These are phyloP conservation scores for Rhagonycha lutea DNA, from an alignment of 2,888 invertebrate genomes.

Conservation along the genomic window DNA sequence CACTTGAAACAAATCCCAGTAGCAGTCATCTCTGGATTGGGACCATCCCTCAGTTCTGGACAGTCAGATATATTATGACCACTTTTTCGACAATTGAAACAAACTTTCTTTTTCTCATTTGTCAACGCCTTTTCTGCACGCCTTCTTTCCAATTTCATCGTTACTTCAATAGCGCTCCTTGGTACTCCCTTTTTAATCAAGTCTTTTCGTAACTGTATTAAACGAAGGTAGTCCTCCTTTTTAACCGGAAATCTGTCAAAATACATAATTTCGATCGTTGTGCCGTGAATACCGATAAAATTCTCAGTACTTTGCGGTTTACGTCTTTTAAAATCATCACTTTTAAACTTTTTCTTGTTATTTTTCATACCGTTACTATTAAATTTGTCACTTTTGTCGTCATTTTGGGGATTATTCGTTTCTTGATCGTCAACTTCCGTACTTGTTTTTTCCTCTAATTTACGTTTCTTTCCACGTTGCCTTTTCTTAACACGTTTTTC, in stretches of 20 bases:
- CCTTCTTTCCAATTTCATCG: constrained; percentile 71
- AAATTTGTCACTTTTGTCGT: neutral
- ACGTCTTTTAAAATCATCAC: constrained; percentile 41
- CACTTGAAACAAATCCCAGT: constrained; percentile 86
- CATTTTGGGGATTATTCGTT: neutral
- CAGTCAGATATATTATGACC: constrained; percentile 84
- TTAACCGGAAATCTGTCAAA: constrained; percentile 73
- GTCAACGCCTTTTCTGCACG: constrained; percentile 74
- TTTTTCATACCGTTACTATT: too few species aligned
- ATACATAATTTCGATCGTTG: constrained; percentile 63
- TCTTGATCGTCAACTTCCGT: too few species aligned
- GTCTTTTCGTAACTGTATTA: constrained; percentile 64
- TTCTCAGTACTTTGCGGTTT: constrained; percentile 53
- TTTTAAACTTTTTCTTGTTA: neutral
- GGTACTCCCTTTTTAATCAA: constrained; percentile 72
- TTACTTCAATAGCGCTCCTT: constrained; percentile 67
- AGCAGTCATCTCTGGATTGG: constrained; percentile 54
- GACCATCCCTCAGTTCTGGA: constrained; percentile 67
- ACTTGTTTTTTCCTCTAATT: neutral
- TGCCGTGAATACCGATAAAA: constrained; percentile 61
- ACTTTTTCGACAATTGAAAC: constrained; percentile 78
- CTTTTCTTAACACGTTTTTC: neutral
- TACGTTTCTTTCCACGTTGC: neutral
- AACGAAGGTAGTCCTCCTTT: constrained; percentile 69
- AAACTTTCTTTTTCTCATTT: constrained; percentile 70